Evolutionary conservation across 2,113 vertebrate genomes (phyloP).

Genomic region (Pungitius pungitius): DNA sequence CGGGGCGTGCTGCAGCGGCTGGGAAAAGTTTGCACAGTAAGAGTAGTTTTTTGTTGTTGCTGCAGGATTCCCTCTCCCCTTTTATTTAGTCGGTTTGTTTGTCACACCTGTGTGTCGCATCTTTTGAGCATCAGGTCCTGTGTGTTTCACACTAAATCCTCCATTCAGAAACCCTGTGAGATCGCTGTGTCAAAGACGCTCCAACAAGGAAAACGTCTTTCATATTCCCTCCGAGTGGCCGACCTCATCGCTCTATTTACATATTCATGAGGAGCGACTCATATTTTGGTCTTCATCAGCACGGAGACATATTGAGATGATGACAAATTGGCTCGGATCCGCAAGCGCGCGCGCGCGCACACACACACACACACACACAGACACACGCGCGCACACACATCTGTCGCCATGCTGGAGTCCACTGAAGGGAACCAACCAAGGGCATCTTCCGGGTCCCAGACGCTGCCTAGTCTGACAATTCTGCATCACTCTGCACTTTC

Average conservation of each 20-base stretch:
- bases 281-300: conserved; percentile 61
- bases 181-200: conserved; percentile 27
- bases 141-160: conserved; percentile 14
- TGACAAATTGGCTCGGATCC: conserved; percentile 56
- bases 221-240: conserved; percentile 15
- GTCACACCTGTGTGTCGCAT: not conserved
- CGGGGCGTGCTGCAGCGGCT: conserved; percentile 14
- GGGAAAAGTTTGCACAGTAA: conserved; percentile 26
- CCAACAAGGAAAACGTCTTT: conserved; percentile 44
- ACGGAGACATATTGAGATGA: conserved; percentile 52
- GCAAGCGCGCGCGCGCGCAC: not conserved
- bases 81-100: not conserved
- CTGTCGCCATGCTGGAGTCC: conserved; percentile 36
- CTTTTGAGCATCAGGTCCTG: not conserved
- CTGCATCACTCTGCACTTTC: conserved; percentile 63
- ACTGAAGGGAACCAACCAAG: conserved; percentile 64
- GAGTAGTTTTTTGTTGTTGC: conserved; percentile 2
- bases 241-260: conserved; percentile 35
- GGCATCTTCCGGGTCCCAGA: conserved; percentile 64
- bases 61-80: not conserved
- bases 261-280: conserved; percentile 60
- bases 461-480: conserved; percentile 56
- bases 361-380: not conserved
- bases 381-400: not conserved
- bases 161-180: conserved; percentile 1